Base-by-base conservation (phyloP, 2,797 vertebrate species). In the Anguilla anguilla region DNA sequence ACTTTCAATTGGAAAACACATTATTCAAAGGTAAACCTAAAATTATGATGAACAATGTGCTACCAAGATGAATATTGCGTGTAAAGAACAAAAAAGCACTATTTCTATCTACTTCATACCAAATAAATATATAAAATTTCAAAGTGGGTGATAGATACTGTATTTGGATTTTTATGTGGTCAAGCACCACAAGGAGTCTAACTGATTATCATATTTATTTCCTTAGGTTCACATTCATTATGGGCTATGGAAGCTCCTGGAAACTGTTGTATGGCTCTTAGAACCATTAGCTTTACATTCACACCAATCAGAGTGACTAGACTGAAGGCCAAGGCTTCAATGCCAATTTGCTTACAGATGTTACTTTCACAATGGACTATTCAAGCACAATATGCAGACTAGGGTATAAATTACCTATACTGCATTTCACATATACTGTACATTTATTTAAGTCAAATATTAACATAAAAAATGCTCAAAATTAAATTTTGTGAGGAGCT, bases 401-500 rank as follows among this genome's bases (percentile, higher is more conserved):
- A 90, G 84, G 25, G 64, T 85, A 79, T 31, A 89, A 90, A 86
- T 17, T 11, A 53, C 88, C 49, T 25, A 64, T 85, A 79, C 83
- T 82, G 86, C 88, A 86, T 59, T 79, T 59, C 19, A 64, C 86
- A 15, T 17, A 51, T 79, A 15, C 15, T 17, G 28, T 79, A 15
- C 15, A 28, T 81, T 61, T 28, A 1, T 35, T 39, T 39, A 74
- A 74, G 35, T 39, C 31, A 25, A 74, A 74, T 35, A 35, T 39
- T 11, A 74, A 74, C 74, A 39, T 11, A 74, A 74, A 74, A 74
- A 74, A 17, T 17, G 25, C 55, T 15, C 10, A 87, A 90, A 88
- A 90, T 86, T 86, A 87, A 51, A 83, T 86, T 87, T 88, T 86
- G n/a, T 79, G 85, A 83, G 87, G 86, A 89, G 69, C 59, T 86